Conservation (phyloP, 2,888 invertebrate species). For the Zootermopsis nevadensis region DNA sequence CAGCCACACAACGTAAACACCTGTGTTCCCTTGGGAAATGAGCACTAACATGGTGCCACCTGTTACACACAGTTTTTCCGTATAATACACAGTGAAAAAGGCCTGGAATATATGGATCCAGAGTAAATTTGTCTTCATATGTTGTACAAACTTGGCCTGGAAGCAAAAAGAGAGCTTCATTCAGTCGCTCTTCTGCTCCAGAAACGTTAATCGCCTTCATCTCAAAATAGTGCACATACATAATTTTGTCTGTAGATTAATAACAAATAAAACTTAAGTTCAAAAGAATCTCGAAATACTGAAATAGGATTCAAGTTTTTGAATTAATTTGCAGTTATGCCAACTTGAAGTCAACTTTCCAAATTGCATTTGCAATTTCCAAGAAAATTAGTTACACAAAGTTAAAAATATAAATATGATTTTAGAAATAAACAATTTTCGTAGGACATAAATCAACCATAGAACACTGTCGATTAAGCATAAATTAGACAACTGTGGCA, state of each 20-base stretch:
- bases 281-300: too few species aligned
- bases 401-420: too few species aligned
- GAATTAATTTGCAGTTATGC: too few species aligned
- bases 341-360: too few species aligned
- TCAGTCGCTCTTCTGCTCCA: constrained; percentile 31
- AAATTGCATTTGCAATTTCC: too few species aligned
- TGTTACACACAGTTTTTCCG: constrained; percentile 45
- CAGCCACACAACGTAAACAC: constrained; percentile 43
- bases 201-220: background rate
- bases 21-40: constrained; percentile 48
- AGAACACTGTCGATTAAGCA: too few species aligned
- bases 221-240: background rate
- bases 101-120: constrained; percentile 44
- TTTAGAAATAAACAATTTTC: too few species aligned
- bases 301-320: too few species aligned
- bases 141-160: constrained; percentile 39
- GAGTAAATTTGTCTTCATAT: constrained; percentile 48
- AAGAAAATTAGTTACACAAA: too few species aligned
- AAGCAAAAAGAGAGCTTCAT: constrained; percentile 37
- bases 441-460: too few species aligned
- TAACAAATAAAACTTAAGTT: too few species aligned
- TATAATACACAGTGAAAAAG: constrained; percentile 47
- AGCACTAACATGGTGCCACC: constrained; percentile 49
- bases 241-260: background rate
- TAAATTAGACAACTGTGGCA: background rate